Base-by-base conservation (phyloP, 2,888 invertebrate genomes). In the Pyrocoelia pectoralis region DNA sequence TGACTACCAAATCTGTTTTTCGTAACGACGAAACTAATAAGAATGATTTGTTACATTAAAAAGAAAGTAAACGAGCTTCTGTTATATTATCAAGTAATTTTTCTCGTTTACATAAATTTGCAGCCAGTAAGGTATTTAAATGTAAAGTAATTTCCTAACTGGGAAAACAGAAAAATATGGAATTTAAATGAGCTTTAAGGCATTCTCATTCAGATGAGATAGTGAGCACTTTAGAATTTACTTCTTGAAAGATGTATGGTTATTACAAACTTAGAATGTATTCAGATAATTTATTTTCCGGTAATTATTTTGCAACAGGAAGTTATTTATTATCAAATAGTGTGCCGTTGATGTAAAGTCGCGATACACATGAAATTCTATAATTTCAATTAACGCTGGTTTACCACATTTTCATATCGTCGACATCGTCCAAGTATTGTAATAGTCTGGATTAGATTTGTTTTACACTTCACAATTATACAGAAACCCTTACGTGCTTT, bases 161-260 rank as follows among this genome's bases (percentile, higher is more conserved):
- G 33, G 33, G 12, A 41, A 40, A 54, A 53, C 24, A 50, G 54
- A 60, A 60, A 60, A 60, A 60, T 56, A 64, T 61, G 58, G 62
- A 57, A 64, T 61, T 64, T 58, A 67, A 67, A 65, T 68, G 59
- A 68, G 62, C 55, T 33, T 50, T 17, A 56, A 56, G 56, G 52
- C 50, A 50, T 57, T 48, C 51, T 60, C 62, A 61, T 59, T 53
- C 46, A 56, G 55, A 67, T 48, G 55, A 60, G 55, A 60, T 60
- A 60, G 56, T 46, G 51, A 51, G 51, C 40, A 46, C 52, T 53
- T 67, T 58, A 56, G 43, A 61, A 55, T 58, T 65, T 61, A 46
- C 54, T 53, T 52, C 24, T 18, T 33, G 38, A 59, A 70, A 66
- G 68, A 68, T 68, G 51, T 61, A 67, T 63, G 66, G 64, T 66